Evolutionary conservation across 2,797 vertebrate genomes (phyloP), one percentile per base, ranked within the genome.

Genomic region (Pitangus sulphuratus): DNA sequence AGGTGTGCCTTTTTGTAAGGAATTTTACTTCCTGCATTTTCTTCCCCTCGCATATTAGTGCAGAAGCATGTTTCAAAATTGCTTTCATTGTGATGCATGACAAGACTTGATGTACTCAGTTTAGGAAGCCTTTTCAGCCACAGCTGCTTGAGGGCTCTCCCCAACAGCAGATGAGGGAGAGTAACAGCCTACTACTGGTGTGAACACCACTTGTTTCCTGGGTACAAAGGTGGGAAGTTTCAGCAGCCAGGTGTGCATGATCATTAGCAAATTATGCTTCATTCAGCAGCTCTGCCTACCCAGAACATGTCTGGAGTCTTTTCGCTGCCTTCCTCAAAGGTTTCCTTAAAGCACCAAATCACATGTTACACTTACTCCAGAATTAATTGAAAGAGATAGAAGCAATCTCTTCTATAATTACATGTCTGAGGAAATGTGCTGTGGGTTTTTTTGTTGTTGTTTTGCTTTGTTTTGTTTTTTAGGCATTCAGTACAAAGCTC

Each of bases 201-300:
- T 16, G 37, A 3, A 5, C 26, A 28, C 26, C 12, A 0, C 39
- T 69, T 1, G 0, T 9, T 58, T 66, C 12, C 1, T 1, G 28
- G 15, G 33, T 57, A 1, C 12, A 18, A 3, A 66, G 28, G 20
- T 40, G 28, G 10, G 6, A 33, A 26, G 19, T 62, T 26, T 72
- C 30, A 37, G 33, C n/a, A 53, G 60, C 51, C n/a, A 17, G 1
- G 0, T 21, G 12, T 70, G 60, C 19, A 2, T 9, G 24, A 26
- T n/a, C 17, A 37, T 22, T 50, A 25, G 17, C 54, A 30, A 33
- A 33, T 7, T 1, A 1, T 2, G 2, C 35, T 83, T 61, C 13
- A 1, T 58, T 50, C 33, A 10, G 15, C 42, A 24, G 39, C 7
- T 1, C 18, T 57, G 17, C 56, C 19, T 66, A 22, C 15, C 7